Base-by-base conservation (phyloP, 2,888 invertebrate species). In the Brachypalpus laphriformis region DNA sequence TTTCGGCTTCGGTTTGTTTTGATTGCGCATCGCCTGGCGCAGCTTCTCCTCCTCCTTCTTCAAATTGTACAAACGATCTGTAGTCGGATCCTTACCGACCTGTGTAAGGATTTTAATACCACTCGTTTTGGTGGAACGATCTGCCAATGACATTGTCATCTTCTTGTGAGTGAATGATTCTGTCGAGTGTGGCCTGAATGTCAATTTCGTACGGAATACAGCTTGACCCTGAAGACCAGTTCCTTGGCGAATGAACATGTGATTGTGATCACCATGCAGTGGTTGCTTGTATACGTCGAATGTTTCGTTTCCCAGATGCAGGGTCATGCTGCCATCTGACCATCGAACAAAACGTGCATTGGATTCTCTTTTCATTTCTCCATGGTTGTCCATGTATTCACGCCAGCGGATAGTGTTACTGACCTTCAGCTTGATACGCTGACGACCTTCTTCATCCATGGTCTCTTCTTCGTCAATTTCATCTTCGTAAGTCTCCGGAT, bases 381-480 rank as follows among this genome's bases (percentile, higher is more conserved):
- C 98, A 71, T 96, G 95, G 85, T 96, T 95, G 90, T 97, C 96
- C 91, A 97, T 95, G 8, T 93, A 93, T 14, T 97, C 96, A 40
- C 97, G 94, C 99, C 99, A 99, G 8, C 99, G 94, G 65, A 99
- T 97, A 0, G 99, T 99, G 92, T 99, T 99, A 92, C 99, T 99
- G 9, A 99, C 98, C 92, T 98, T 98, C 37, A 98, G 92, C 92
- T 98, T 98, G 65, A 98, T 92, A 91, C 98, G 90, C 81, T 92
- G 92, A 80, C 99, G 94, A 89, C 99, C 99, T 93, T 99, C 99
- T 90, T 99, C 99, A 90, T 99, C 99, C 88, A 98, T 93, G 0
- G 98, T 97, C 91, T 99, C 99, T 91, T 99, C 99, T 89, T 99
- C 99, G 90, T 99, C 99, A 87, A 99, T 97, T 93, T 99, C 99